phyloP scores from a whole-genome alignment of 2,797 vertebrate genomes.

The Sorex maritimensis region DNA sequence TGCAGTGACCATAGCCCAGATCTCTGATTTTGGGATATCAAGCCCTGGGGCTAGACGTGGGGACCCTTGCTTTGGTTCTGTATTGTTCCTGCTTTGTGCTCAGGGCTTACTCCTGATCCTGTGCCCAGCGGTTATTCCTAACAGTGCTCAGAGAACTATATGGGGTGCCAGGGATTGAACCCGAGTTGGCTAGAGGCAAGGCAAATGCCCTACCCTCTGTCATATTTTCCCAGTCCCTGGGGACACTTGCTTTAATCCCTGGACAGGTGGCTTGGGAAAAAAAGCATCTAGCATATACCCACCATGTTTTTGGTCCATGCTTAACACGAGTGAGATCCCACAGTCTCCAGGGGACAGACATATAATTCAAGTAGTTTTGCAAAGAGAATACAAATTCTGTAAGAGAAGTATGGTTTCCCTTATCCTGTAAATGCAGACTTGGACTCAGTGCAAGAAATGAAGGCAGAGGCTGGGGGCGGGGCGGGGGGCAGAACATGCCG shows the following conservation, averaged over 20 bases:
- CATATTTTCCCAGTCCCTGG: too few relatives aligned
- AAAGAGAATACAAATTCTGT: constrained; percentile 22
- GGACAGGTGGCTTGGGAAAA: not conserved
- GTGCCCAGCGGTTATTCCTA: too few relatives aligned
- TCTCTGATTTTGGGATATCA: not conserved
- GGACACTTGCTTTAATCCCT: not conserved
- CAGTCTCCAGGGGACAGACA: not conserved
- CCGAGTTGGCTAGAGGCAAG: too few relatives aligned
- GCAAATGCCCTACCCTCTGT: too few relatives aligned
- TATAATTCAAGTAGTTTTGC: constrained; percentile 43
- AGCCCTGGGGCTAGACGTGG: not conserved
- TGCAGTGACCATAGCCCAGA: not conserved
- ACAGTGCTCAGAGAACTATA: too few relatives aligned
- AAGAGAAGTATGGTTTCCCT: not conserved
- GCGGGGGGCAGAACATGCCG: not conserved
- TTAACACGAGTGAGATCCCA: constrained; percentile 26
- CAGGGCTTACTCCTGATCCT: too few relatives aligned
- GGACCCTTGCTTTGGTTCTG: too few relatives aligned
- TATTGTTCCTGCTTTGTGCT: too few relatives aligned
- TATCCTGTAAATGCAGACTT: not conserved
- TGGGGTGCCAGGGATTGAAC: too few relatives aligned
- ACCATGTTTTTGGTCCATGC: constrained; percentile 5
- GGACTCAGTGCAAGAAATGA: not conserved
- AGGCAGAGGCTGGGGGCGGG: not conserved
- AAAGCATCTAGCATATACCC: not conserved